A percentile compares a stretch with the other conserved stretches of the same genome.
These are phyloP conservation scores for Cerastis leucographa DNA, from an alignment of 2,888 invertebrate genomes.

Conservation along the genomic window DNA sequence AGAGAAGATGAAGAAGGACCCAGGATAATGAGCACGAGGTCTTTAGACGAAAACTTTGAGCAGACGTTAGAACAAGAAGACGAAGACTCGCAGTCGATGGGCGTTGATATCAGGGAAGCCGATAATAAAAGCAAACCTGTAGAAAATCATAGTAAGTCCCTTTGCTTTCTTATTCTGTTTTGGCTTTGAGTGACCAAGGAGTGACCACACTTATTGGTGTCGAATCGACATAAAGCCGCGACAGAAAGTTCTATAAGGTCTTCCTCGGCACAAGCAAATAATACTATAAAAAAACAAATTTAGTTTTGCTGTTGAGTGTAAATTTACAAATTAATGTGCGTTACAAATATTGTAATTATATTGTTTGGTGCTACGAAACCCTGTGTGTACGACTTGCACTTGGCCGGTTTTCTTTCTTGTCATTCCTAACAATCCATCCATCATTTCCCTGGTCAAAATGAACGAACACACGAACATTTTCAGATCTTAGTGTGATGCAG, in stretches of 20 bases:
- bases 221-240: not conserved
- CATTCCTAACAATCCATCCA: too few species aligned
- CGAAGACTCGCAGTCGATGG: slow-evolving; percentile 22
- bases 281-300: too few species aligned
- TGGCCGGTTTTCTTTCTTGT: too few species aligned
- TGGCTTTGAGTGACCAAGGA: not conserved
- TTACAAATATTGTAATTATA: too few species aligned
- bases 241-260: not conserved
- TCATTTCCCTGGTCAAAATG: too few species aligned
- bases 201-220: not conserved
- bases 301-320: too few species aligned
- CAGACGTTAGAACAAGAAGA: slow-evolving; percentile 23
- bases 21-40: slow-evolving; percentile 29
- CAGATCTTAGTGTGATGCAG: slow-evolving; percentile 73
- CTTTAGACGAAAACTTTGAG: slow-evolving; percentile 15
- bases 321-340: too few species aligned
- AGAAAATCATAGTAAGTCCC: slow-evolving; percentile 38
- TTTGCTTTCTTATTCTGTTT: not conserved
- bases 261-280: not conserved
- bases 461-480: not conserved
- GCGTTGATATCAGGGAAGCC: slow-evolving; percentile 9
- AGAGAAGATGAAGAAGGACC: slow-evolving; percentile 34
- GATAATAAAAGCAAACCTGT: not conserved
- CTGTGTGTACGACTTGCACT: too few species aligned
- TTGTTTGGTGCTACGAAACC: too few species aligned